Evolutionary conservation across 2,113 vertebrate species (phyloP), one percentile per base, ranked within the genome.

Genomic region (Puntigrus tetrazona): DNA sequence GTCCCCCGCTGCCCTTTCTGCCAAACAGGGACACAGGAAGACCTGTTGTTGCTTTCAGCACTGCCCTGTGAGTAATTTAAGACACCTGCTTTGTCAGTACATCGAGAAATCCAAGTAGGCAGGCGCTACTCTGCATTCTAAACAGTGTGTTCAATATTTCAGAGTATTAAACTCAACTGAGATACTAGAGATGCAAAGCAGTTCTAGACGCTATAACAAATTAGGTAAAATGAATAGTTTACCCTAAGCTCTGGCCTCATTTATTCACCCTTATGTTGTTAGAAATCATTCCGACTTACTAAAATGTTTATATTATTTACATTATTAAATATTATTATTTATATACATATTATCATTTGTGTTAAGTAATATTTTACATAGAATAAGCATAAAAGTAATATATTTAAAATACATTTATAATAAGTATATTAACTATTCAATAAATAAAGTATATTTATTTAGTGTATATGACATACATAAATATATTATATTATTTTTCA

Each of bases 41-140:
- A 73, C 72, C 75, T 83, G 73, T 61, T 27, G 72, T 65, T 29
- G 11, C 52, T 34, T 47, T 63, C 38, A 57, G 18, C 59, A 27
- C 27, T 70, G 77, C 57, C 69, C 80, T 70, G 13, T 81, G 47
- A 65, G 65, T 70, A 82, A 82, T 81, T 78, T 59, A 84, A 78
- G 41, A 80, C 84, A 82, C 65, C 79, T 55, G 45, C 67, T 59
- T 27, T 31, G 69, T 57, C 55, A 20, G 20, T 43, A 11, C 78
- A 72, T 52, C 9, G 38, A 65, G 73, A 50, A 82, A 65, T 86
- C 2, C 47, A 81, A 65, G 78, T 81, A 47, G 78, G 18, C 59
- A 5, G 41, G n/a, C 5, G 27, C 29, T 72, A 63, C 25, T 22
- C 36, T 16, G 61, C 43, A 81, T 55, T 34, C 11, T 75, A 76